Percentiles rank a stretch among this genome's conserved stretches.
These are phyloP conservation scores for Neoitamus cyanurus DNA, from an alignment of 2,888 invertebrate species.

Conservation along the genomic window DNA sequence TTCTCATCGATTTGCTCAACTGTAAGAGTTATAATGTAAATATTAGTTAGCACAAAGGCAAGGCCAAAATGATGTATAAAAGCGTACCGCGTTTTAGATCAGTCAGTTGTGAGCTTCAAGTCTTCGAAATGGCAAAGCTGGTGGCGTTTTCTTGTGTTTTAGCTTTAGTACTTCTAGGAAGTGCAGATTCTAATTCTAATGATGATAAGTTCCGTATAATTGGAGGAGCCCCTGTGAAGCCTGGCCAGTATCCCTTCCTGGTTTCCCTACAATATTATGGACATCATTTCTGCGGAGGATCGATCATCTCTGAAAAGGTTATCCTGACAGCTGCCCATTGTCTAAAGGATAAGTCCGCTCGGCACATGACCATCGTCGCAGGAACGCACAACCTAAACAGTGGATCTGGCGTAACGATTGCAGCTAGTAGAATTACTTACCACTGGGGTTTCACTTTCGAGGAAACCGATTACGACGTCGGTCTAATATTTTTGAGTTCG, in stretches of 20 bases:
- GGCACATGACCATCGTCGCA: not conserved
- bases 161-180: not conserved
- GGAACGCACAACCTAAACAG: not conserved
- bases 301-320: not conserved
- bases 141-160: not conserved
- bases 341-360: not conserved
- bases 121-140: not conserved
- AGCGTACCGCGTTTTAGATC: not conserved
- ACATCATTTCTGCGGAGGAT: not conserved
- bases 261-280: not conserved
- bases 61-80: not conserved
- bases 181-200: not conserved
- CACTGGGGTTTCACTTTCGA: not conserved
- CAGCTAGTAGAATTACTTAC: not conserved
- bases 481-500: not conserved
- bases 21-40: not conserved
- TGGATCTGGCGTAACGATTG: not conserved
- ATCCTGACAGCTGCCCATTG: not conserved
- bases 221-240: not conserved
- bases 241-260: not conserved
- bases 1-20: not conserved
- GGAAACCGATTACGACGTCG: not conserved
- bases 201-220: not conserved
- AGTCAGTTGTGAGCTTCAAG: not conserved
- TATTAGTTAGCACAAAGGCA: not conserved